phyloP scores from a whole-genome alignment of 1,140 invertebrate genomes.

The Zaprionus vittiger region DNA sequence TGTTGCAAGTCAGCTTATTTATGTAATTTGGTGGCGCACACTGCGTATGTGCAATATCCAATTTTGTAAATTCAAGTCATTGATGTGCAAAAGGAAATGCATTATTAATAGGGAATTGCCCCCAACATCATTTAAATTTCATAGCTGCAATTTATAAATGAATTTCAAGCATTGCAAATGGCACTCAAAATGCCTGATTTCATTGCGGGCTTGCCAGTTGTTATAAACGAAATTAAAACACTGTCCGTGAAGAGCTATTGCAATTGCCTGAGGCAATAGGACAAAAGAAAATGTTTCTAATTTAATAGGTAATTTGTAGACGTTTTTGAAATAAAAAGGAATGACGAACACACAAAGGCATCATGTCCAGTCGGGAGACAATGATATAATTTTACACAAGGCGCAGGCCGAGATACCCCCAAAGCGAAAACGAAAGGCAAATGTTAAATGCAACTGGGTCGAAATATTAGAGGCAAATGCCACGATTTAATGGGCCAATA shows the following conservation, averaged over 20 bases:
- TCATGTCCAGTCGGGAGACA: conserved; percentile 37
- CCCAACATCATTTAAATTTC: conserved; percentile 16
- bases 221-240: conserved; percentile 62
- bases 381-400: conserved; percentile 48
- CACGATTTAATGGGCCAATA: conserved; percentile 73
- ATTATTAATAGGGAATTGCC: conserved; percentile 16
- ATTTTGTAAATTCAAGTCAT: conserved; percentile 11
- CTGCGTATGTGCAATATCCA: conserved; percentile 24
- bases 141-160: conserved; percentile 44
- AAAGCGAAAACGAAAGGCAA: conserved; percentile 24
- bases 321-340: conserved; percentile 26
- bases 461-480: conserved; percentile 71
- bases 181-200: conserved; percentile 55
- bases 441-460: conserved; percentile 69
- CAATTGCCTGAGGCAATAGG: conserved; percentile 26
- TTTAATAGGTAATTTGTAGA: conserved; percentile 74
- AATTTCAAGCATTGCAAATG: conserved; percentile 49
- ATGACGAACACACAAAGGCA: conserved; percentile 6
- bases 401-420: conserved; percentile 26
- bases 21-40: background rate
- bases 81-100: conserved; percentile 6
- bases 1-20: background rate
- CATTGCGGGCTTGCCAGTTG: conserved; percentile 53
- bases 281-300: conserved; percentile 22
- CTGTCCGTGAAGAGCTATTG: conserved; percentile 50